A percentile compares a stretch with the other conserved stretches of the same genome.
Conservation (phyloP, 1,140 invertebrate genomes). For the Megalopta genalis region DNA sequence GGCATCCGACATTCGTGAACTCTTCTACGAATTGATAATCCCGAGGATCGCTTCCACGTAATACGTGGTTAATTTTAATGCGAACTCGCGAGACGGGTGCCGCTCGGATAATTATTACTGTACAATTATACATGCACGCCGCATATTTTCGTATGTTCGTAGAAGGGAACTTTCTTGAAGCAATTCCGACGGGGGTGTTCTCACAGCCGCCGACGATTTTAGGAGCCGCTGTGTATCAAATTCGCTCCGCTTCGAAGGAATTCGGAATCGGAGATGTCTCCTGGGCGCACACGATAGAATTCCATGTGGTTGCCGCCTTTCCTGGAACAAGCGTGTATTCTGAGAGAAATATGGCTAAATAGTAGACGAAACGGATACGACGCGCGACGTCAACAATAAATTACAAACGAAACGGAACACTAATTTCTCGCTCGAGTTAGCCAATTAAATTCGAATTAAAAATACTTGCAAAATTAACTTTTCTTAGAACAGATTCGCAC, state of each 20-base stretch:
- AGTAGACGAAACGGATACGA: neutral
- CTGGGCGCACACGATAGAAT: neutral
- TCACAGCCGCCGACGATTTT: neutral
- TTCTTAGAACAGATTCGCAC: too few relatives aligned
- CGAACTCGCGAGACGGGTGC: too few relatives aligned
- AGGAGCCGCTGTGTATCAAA: neutral
- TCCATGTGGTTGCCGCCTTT: neutral
- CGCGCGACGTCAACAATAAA: neutral
- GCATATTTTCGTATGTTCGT: too few relatives aligned
- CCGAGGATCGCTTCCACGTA: too few relatives aligned
- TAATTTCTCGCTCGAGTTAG: neutral
- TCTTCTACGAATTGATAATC: too few relatives aligned
- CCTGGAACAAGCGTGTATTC: neutral
- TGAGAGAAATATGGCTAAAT: neutral
- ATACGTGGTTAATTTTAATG: too few relatives aligned
- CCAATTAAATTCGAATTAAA: too few relatives aligned
- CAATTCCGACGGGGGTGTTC: neutral
- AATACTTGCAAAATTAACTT: too few relatives aligned
- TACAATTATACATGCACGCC: too few relatives aligned
- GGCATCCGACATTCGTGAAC: neutral
- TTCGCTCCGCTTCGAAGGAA: neutral
- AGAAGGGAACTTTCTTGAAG: neutral
- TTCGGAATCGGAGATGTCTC: neutral
- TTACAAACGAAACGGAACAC: neutral
- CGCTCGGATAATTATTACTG: too few relatives aligned